Conservation (phyloP, 2,888 invertebrate species). For the Acrobasis repandana region DNA sequence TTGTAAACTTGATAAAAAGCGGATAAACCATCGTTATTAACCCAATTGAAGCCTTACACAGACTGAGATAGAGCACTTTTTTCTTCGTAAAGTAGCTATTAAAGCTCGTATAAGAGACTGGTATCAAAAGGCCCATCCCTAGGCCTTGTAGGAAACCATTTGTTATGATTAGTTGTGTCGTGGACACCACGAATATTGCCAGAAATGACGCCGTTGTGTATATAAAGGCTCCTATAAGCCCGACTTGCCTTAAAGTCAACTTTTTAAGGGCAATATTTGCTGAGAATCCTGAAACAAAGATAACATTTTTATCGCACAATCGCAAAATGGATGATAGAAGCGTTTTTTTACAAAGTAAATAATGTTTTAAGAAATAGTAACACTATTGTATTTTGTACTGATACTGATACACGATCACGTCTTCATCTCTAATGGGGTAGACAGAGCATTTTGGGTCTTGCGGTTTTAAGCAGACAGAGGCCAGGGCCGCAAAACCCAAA, state of each 20-base stretch:
- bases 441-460: too few species aligned
- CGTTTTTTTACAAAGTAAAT: background rate
- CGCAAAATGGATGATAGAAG: background rate
- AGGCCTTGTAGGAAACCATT: constrained; percentile 85
- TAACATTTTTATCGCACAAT: constrained; percentile 2
- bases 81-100: constrained; percentile 89
- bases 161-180: constrained; percentile 84
- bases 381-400: too few species aligned
- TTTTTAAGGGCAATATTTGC: constrained; percentile 86
- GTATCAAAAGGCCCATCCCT: constrained; percentile 88
- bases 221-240: constrained; percentile 84
- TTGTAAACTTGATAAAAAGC: constrained; percentile 83
- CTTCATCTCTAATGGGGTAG: too few species aligned
- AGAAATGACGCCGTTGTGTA: constrained; percentile 85
- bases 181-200: constrained; percentile 84
- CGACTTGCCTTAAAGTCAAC: constrained; percentile 85
- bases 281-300: constrained; percentile 83
- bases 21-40: constrained; percentile 87
- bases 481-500: too few species aligned
- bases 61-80: constrained; percentile 87
- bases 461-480: too few species aligned
- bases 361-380: background rate
- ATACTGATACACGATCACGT: too few species aligned
- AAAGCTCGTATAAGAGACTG: constrained; percentile 88
- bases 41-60: constrained; percentile 87